Evolutionary conservation across 2,888 invertebrate genomes (phyloP).

Genomic region (Eristalinus aeneus): DNA sequence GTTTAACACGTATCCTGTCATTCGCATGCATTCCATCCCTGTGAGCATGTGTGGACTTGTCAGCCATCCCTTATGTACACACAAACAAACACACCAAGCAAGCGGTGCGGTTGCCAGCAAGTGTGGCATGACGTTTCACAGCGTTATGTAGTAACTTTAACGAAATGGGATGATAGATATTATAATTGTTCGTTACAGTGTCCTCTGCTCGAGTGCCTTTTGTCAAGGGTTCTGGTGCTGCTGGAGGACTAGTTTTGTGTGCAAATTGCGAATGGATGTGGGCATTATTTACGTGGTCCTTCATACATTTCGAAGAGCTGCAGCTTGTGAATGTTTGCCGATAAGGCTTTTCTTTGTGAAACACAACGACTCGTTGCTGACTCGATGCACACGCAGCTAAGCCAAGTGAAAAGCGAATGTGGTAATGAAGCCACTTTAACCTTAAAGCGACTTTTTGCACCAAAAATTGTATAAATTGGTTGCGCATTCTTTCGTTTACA

Average conservation of each 20-base stretch:
- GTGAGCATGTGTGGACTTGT: slow-evolving; percentile 4
- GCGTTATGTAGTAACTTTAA: slow-evolving; percentile 29
- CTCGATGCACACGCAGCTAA: too few species aligned
- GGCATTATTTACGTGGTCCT: not conserved
- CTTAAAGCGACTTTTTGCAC: too few species aligned
- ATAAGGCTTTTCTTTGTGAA: not conserved
- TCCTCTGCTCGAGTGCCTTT: slow-evolving; percentile 15
- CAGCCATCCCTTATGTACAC: not conserved
- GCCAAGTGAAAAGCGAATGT: too few species aligned
- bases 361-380: not conserved
- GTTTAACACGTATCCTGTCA: slow-evolving; percentile 70
- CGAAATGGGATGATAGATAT: slow-evolving; percentile 61
- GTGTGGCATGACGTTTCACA: not conserved
- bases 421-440: too few species aligned
- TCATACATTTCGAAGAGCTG: not conserved
- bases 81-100: not conserved
- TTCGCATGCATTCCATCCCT: slow-evolving; percentile 38
- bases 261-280: not conserved
- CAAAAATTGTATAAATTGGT: too few species aligned
- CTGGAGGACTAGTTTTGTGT: not conserved
- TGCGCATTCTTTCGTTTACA: too few species aligned
- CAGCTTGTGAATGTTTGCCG: not conserved
- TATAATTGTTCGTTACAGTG: slow-evolving; percentile 54
- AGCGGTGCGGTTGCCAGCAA: not conserved
- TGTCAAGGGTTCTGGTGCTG: not conserved